phyloP scores from a whole-genome alignment of 2,888 invertebrate genomes.

The Tipula vernalis region DNA sequence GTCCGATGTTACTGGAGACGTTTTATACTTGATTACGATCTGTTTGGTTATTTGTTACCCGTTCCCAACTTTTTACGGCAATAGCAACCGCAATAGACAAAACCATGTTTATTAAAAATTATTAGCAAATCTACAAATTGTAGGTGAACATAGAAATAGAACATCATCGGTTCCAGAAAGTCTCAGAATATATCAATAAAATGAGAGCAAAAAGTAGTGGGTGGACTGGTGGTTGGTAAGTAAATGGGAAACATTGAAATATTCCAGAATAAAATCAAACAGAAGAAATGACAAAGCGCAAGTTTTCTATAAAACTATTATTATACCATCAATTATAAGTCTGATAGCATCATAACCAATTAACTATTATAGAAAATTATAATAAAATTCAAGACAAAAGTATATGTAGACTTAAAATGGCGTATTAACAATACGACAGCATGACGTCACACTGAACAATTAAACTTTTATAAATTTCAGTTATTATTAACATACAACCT shows the following conservation, averaged over 20 bases:
- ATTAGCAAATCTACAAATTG: too few relatives aligned
- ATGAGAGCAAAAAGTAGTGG: background rate
- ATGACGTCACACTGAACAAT: background rate
- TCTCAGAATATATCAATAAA: background rate
- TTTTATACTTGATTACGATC: too few relatives aligned
- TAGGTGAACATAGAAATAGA: too few relatives aligned
- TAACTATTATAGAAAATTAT: background rate
- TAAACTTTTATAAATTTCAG: background rate
- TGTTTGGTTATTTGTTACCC: too few relatives aligned
- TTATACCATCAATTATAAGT: slow-evolving; percentile 14
- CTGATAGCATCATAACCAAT: background rate
- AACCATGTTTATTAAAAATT: too few relatives aligned
- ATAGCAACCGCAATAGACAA: background rate
- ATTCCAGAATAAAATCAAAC: background rate
- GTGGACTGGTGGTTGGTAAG: background rate
- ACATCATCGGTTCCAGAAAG: background rate
- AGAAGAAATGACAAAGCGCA: background rate
- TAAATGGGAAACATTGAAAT: background rate
- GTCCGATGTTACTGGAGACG: too few relatives aligned
- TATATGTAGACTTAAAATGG: background rate
- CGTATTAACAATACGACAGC: background rate
- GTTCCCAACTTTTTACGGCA: too few relatives aligned
- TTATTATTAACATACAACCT: background rate
- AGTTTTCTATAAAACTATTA: slow-evolving; percentile 11
- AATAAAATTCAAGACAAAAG: background rate